Percentiles rank a stretch among this genome's conserved stretches.
These are phyloP conservation scores for Zaprionus taronus DNA, from an alignment of 1,140 invertebrate species.

Conservation along the genomic window DNA sequence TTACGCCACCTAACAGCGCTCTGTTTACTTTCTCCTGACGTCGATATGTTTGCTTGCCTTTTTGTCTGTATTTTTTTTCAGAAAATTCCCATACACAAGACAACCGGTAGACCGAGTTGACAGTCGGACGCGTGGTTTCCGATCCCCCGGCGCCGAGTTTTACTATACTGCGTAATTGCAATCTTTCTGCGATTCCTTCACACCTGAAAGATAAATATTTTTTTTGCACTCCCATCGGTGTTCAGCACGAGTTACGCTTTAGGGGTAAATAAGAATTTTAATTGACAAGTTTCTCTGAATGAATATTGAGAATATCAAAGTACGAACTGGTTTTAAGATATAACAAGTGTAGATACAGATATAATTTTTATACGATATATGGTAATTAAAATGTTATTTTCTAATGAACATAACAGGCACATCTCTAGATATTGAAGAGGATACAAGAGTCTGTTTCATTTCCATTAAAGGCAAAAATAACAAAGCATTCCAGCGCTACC, in stretches of 20 bases:
- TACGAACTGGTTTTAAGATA: too few species aligned
- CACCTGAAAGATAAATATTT: slow-evolving; percentile 3
- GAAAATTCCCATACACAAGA: slow-evolving; percentile 17
- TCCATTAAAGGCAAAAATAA: slow-evolving; percentile 5
- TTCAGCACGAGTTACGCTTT: neutral
- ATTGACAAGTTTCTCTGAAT: neutral
- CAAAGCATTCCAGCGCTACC: neutral
- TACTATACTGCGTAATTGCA: slow-evolving; percentile 43
- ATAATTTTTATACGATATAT: too few species aligned
- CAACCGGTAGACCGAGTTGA: neutral
- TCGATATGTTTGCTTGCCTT: slow-evolving; percentile 4
- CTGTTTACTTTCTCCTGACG: slow-evolving; percentile 13
- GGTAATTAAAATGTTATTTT: too few species aligned
- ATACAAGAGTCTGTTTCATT: neutral
- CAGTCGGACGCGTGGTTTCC: slow-evolving; percentile 6
- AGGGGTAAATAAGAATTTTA: neutral
- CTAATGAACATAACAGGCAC: neutral
- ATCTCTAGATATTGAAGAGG: neutral
- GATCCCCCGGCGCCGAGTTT: slow-evolving; percentile 2
- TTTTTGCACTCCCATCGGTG: neutral
- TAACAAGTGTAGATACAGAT: too few species aligned
- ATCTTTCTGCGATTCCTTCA: slow-evolving; percentile 41
- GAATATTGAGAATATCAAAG: neutral
- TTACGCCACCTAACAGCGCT: slow-evolving; percentile 5
- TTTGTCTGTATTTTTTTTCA: neutral